Percentiles rank a stretch among this genome's conserved stretches.
Evolutionary conservation across 2,888 invertebrate species (phyloP).

Genomic region (Seira sanloemensis): DNA sequence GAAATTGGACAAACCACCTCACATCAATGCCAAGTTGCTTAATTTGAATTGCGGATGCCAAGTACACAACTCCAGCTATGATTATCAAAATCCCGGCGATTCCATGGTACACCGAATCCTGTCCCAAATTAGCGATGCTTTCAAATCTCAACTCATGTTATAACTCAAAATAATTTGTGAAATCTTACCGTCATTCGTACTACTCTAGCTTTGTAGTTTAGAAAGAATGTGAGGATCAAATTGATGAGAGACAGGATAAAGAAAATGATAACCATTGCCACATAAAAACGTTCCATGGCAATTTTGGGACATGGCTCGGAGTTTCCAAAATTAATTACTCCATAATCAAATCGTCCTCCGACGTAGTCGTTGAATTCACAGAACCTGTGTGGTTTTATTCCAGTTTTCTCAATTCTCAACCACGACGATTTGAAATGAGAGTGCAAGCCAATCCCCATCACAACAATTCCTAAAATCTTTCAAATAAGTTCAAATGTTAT

Average conservation of each 20-base stretch:
- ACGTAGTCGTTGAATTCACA: too few relatives aligned
- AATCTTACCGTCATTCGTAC: too few relatives aligned
- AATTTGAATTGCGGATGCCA: constrained; percentile 28
- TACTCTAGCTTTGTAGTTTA: too few relatives aligned
- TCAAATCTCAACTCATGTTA: too few relatives aligned
- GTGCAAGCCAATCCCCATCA: constrained; percentile 18
- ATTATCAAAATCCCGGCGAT: background rate
- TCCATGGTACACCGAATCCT: constrained; percentile 19
- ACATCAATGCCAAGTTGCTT: too few relatives aligned
- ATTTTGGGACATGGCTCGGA: constrained; percentile 24
- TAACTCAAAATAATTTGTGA: too few relatives aligned
- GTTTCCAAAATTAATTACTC: too few relatives aligned
- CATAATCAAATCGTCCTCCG: too few relatives aligned
- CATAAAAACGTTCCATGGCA: constrained; percentile 32
- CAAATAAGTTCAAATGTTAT: too few relatives aligned
- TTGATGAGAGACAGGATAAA: constrained; percentile 32
- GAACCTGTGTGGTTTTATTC: too few relatives aligned
- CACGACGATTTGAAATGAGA: constrained; percentile 30
- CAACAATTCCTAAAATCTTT: constrained; percentile 21
- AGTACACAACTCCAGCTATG: constrained; percentile 25
- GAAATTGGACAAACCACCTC: too few relatives aligned
- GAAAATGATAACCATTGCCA: constrained; percentile 37
- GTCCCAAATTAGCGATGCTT: too few relatives aligned
- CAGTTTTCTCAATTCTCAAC: background rate
- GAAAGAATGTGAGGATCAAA: background rate